phyloP scores from a whole-genome alignment of 2,888 invertebrate genomes.

The Orchesella flavescens region DNA sequence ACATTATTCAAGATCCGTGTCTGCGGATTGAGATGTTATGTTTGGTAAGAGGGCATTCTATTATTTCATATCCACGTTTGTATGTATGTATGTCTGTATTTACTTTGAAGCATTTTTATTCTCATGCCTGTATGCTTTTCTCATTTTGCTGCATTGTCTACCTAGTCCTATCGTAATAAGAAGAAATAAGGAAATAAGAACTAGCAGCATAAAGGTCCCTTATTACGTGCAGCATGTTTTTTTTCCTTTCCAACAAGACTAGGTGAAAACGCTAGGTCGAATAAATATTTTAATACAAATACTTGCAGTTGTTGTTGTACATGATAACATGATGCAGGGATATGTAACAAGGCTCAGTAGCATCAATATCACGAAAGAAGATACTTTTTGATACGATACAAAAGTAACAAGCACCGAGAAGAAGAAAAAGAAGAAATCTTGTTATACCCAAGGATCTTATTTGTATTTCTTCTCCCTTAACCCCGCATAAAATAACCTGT shows the following conservation, averaged over 20 bases:
- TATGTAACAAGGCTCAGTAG: too few relatives aligned
- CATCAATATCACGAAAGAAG: neutral
- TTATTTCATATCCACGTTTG: too few relatives aligned
- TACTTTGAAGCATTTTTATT: neutral
- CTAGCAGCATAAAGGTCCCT: neutral
- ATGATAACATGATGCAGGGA: too few relatives aligned
- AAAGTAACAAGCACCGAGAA: neutral
- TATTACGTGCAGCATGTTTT: too few relatives aligned
- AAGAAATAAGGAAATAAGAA: neutral
- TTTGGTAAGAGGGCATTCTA: neutral
- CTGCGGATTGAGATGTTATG: neutral
- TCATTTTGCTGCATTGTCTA: neutral
- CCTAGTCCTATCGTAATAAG: neutral
- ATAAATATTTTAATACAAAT: neutral
- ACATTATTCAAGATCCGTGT: neutral
- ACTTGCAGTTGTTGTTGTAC: neutral
- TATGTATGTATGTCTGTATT: neutral
- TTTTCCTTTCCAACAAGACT: neutral
- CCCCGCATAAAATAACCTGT: conserved; percentile 21
- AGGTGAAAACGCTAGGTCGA: neutral
- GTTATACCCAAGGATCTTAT: neutral
- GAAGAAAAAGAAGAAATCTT: neutral
- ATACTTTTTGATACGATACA: neutral
- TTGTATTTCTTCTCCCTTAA: neutral
- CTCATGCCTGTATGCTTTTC: neutral